phyloP scores from a whole-genome alignment of 2,888 invertebrate species.

The Drosophila phalerata region DNA sequence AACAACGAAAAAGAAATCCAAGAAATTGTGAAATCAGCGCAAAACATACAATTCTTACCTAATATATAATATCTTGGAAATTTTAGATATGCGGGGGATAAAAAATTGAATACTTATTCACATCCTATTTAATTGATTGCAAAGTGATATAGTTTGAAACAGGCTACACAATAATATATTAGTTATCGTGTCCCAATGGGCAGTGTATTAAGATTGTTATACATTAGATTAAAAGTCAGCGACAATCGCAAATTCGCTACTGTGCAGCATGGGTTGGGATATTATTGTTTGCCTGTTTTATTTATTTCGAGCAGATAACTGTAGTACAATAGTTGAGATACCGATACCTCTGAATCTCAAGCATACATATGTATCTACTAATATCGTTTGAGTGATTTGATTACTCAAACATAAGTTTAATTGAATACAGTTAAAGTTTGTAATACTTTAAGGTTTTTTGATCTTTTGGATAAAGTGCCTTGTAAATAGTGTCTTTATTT shows the following conservation, averaged over 20 bases:
- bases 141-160: conserved; percentile 21
- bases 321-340: conserved; percentile 9
- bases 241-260: not conserved
- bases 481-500: conserved; percentile 64
- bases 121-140: conserved; percentile 13
- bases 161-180: not conserved
- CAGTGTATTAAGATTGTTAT: not conserved
- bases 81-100: conserved; percentile 2
- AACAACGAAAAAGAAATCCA: conserved; percentile 64
- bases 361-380: not conserved
- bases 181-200: not conserved
- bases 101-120: conserved; percentile 2
- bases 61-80: conserved; percentile 8
- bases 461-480: conserved; percentile 50
- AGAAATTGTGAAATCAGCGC: conserved; percentile 54
- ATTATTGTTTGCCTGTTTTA: conserved; percentile 4
- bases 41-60: not conserved
- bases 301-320: conserved; percentile 5
- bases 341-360: conserved; percentile 14
- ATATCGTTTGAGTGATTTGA: conserved; percentile 12
- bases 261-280: conserved; percentile 3
- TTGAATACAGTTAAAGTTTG: conserved; percentile 11
- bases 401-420: not conserved
- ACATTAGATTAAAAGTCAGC: not conserved
- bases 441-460: conserved; percentile 17